Evolutionary conservation across 2,888 invertebrate species (phyloP).

Genomic region (Brachyptera putata): DNA sequence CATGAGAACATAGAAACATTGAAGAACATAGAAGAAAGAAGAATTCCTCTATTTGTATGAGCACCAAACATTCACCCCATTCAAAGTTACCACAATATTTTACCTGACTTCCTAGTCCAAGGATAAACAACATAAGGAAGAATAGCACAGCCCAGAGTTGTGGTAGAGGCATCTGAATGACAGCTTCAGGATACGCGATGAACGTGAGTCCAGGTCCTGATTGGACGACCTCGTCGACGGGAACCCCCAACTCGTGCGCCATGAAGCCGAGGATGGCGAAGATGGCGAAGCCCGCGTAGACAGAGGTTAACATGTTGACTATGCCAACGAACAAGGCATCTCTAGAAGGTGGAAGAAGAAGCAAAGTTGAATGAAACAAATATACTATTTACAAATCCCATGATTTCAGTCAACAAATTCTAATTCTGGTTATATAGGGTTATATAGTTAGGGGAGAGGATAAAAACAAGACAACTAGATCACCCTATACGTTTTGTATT

Average conservation of each 20-base stretch:
- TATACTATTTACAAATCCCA: no score
- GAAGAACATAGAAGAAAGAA: no score
- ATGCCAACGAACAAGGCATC: conserved; percentile 41
- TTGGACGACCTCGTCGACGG: conserved; percentile 38
- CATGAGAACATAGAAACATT: no score
- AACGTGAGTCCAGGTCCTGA: conserved; percentile 39
- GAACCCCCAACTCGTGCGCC: conserved; percentile 43
- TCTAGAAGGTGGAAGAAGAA: conserved; percentile 24
- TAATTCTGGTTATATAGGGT: no score
- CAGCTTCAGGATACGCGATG: conserved; percentile 39
- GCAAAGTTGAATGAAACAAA: no score
- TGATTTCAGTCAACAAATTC: no score
- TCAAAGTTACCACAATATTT: no score
- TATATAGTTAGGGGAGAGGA: no score
- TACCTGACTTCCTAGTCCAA: conserved; percentile 37
- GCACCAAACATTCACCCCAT: no score
- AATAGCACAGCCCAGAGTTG: conserved; percentile 38
- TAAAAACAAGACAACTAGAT: no score
- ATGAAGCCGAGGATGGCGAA: conserved; percentile 47
- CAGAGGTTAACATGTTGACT: conserved; percentile 44
- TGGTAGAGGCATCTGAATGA: conserved; percentile 36
- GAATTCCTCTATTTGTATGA: no score
- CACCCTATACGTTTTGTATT: no score
- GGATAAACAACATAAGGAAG: conserved; percentile 37
- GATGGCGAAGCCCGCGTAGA: conserved; percentile 46